Evolutionary conservation across 2,113 vertebrate species (phyloP).

Genomic region (Rhinopomastus cyanomelas): DNA sequence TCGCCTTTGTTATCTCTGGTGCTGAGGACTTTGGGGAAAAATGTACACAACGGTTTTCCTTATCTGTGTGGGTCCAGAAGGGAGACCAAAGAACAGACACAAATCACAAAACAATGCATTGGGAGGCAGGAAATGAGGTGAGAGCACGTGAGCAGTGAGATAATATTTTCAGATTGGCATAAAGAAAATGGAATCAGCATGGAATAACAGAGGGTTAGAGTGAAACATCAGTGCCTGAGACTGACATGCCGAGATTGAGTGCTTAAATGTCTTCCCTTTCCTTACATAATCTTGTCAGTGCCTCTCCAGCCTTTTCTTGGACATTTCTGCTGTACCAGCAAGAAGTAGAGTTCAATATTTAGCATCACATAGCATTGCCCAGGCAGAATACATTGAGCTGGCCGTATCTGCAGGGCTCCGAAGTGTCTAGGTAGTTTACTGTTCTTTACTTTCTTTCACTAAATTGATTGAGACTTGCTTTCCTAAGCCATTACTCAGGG

Average conservation of each 20-base stretch:
- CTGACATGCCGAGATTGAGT: neutral
- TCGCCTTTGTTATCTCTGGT: conserved; percentile 36
- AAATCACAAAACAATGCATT: neutral
- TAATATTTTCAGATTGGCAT: neutral
- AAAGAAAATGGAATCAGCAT: neutral
- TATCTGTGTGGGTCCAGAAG: conserved; percentile 49
- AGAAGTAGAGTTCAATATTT: neutral
- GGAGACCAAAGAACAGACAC: neutral
- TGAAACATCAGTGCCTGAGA: neutral
- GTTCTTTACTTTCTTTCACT: neutral
- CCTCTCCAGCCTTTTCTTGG: neutral
- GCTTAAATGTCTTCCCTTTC: neutral
- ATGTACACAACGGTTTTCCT: neutral
- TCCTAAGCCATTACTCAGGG: neutral
- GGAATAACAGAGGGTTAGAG: neutral
- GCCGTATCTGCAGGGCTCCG: neutral
- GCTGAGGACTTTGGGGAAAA: neutral
- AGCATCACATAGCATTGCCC: neutral
- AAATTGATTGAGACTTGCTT: neutral
- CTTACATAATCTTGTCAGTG: neutral
- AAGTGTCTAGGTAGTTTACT: neutral
- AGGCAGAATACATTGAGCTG: neutral
- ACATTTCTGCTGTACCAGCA: neutral
- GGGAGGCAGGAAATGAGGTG: conserved; percentile 36
- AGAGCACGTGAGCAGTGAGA: conserved; percentile 8